These are phyloP conservation scores for Luehdorfia chinensis DNA, from an alignment of 1,140 invertebrate species.

Conservation along the genomic window DNA sequence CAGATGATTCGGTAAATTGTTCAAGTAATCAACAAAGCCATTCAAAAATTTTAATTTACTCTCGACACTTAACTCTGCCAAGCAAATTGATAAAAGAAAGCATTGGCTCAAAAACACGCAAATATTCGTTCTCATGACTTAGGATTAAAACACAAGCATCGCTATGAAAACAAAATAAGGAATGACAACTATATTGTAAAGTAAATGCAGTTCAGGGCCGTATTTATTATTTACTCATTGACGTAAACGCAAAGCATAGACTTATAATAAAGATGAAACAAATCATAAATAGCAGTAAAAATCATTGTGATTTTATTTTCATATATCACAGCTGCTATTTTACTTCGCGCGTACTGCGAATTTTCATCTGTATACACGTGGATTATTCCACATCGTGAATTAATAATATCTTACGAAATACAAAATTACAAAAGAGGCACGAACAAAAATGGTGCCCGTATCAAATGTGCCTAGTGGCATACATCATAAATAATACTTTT, in stretches of 20 bases:
- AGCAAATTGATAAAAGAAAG: conserved; percentile 28
- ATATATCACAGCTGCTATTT: neutral
- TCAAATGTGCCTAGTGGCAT: too few species aligned
- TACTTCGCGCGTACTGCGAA: too few species aligned
- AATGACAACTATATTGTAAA: too few species aligned
- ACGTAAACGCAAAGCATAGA: too few species aligned
- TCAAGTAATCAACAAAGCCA: conserved; percentile 52
- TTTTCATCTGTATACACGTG: too few species aligned
- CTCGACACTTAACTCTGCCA: conserved; percentile 37
- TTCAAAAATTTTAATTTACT: conserved; percentile 46
- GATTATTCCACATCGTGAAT: too few species aligned
- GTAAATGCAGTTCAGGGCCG: too few species aligned
- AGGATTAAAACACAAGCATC: conserved; percentile 30
- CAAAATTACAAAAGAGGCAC: too few species aligned
- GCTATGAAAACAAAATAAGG: conserved; percentile 18
- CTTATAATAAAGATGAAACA: conserved; percentile 3
- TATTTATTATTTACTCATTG: too few species aligned
- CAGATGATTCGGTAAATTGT: conserved; percentile 46
- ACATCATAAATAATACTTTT: too few species aligned
- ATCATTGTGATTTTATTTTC: neutral
- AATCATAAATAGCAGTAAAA: neutral
- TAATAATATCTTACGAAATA: too few species aligned
- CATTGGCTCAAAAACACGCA: conserved; percentile 28
- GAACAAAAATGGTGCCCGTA: too few species aligned
- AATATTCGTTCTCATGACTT: conserved; percentile 33